A percentile compares a stretch with the other conserved stretches of the same genome.
Conservation (phyloP, 2,113 vertebrate genomes). For the Nannospalax galili region DNA sequence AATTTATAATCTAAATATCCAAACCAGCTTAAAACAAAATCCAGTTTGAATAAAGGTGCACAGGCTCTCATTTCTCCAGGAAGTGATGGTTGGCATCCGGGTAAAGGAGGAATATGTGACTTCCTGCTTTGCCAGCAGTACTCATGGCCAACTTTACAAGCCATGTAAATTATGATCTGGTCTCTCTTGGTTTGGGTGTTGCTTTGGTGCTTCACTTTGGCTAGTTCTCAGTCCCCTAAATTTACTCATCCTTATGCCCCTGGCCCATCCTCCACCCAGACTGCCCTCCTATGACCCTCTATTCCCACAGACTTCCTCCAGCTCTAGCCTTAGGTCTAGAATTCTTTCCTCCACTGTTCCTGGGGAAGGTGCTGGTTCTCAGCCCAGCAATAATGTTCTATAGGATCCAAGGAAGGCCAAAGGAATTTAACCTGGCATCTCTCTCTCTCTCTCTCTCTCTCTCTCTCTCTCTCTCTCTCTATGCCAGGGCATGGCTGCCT, state of each 20-base stretch:
- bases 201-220: neutral
- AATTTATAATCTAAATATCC: neutral
- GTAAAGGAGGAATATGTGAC: fast-evolving
- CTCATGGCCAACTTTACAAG: neutral
- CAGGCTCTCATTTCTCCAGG: neutral
- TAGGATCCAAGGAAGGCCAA: fast-evolving
- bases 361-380: neutral
- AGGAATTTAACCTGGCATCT: neutral
- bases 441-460: too few relatives aligned
- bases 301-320: neutral
- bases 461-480: too few relatives aligned
- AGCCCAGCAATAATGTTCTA: neutral
- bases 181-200: neutral
- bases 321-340: neutral
- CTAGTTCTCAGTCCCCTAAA: fast-evolving
- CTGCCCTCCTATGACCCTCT: neutral
- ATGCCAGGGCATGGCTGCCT: fast-evolving
- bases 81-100: neutral
- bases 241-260: neutral
- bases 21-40: neutral
- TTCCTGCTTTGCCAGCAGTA: neutral
- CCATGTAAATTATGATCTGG: neutral
- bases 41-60: neutral
- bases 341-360: neutral
- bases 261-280: neutral